These are phyloP conservation scores for Danio kyathit DNA, from an alignment of 2,797 vertebrate species.

Conservation along the genomic window DNA sequence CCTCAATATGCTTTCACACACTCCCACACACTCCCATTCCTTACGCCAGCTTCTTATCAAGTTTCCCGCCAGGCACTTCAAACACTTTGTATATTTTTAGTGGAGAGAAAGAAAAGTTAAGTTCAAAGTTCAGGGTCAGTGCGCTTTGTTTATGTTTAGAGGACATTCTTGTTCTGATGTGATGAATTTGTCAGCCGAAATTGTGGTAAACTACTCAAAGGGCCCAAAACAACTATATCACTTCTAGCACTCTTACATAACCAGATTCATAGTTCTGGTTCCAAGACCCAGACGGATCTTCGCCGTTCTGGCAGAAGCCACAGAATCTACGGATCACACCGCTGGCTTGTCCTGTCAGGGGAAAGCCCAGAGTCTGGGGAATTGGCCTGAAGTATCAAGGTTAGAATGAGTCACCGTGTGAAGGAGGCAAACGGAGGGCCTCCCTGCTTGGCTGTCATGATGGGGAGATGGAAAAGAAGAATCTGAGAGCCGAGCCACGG, in stretches of 20 bases:
- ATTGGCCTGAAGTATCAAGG: conserved; percentile 57
- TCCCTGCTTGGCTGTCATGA: conserved; percentile 56
- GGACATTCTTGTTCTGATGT: conserved; percentile 42
- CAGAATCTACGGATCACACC: conserved; percentile 49
- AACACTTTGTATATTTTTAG: conserved; percentile 60
- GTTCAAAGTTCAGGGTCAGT: conserved; percentile 63
- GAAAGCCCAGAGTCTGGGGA: conserved; percentile 48
- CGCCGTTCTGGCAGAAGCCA: conserved; percentile 34
- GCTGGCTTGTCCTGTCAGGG: conserved; percentile 24
- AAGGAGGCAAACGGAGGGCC: conserved; percentile 53
- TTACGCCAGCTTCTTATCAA: conserved; percentile 52
- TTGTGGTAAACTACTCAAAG: conserved; percentile 14
- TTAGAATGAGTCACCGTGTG: conserved; percentile 63
- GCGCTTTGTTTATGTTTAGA: conserved; percentile 62
- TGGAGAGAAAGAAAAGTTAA: conserved; percentile 39
- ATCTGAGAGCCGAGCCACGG: conserved; percentile 50
- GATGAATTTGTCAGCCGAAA: conserved; percentile 52
- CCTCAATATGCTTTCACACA: conserved; percentile 50
- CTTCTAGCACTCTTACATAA: conserved; percentile 40
- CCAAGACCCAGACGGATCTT: conserved; percentile 37
- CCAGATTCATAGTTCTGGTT: conserved; percentile 35
- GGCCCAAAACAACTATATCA: conserved; percentile 20
- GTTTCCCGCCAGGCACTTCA: conserved; percentile 55
- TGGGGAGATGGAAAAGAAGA: conserved; percentile 61
- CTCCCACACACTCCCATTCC: conserved; percentile 46